phyloP scores from a whole-genome alignment of 2,888 invertebrate species.

The Metopia argyrocephala region DNA sequence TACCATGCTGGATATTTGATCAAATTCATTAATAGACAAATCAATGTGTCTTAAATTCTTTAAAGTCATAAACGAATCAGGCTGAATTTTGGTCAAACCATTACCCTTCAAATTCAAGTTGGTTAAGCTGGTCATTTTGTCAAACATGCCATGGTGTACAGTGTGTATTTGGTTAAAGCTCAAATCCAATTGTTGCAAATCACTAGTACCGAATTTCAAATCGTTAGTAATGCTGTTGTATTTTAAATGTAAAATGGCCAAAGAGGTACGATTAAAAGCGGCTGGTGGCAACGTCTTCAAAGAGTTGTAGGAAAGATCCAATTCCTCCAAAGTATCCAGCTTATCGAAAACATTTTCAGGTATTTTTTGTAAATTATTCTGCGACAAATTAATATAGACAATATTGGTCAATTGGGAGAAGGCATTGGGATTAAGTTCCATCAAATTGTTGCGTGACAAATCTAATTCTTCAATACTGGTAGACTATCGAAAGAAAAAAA shows the following conservation, averaged over 20 bases:
- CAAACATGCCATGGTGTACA: conserved; percentile 83
- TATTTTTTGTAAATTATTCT: conserved; percentile 82
- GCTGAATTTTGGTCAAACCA: conserved; percentile 83
- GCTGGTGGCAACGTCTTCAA: conserved; percentile 82
- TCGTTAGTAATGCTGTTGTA: conserved; percentile 84
- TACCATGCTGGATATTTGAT: conserved; percentile 83
- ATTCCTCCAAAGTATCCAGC: conserved; percentile 83
- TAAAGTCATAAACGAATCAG: conserved; percentile 84
- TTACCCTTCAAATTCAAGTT: conserved; percentile 86
- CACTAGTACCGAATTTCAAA: conserved; percentile 81
- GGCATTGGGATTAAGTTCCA: conserved; percentile 82
- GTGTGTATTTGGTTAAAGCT: conserved; percentile 84
- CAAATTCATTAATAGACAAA: conserved; percentile 85
- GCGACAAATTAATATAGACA: conserved; percentile 84
- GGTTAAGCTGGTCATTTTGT: conserved; percentile 82
- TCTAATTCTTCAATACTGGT: conserved; percentile 85
- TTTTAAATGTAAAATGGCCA: conserved; percentile 85
- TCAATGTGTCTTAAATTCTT: conserved; percentile 85
- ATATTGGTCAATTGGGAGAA: conserved; percentile 84
- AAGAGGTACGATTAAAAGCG: conserved; percentile 84
- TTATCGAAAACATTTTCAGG: conserved; percentile 80
- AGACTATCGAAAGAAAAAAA: conserved; percentile 72
- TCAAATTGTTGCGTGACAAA: conserved; percentile 84
- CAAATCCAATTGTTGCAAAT: conserved; percentile 84
- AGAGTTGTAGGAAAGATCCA: conserved; percentile 86